A percentile compares a stretch with the other conserved stretches of the same genome.
phyloP scores from a whole-genome alignment of 1,140 invertebrate genomes.

The Drosophila suzukii region DNA sequence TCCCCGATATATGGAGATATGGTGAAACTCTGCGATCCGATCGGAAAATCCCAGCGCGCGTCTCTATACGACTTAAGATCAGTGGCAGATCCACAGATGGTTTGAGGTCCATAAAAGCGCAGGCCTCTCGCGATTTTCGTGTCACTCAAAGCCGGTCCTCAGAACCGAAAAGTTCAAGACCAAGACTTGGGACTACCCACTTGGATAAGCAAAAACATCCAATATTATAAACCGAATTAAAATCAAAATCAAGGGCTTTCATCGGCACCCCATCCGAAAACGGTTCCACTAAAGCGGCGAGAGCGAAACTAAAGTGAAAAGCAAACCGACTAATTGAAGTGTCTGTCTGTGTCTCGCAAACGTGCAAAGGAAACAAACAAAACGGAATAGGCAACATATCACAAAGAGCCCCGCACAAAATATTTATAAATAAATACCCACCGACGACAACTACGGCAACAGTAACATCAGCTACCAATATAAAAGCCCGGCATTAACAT shows the following conservation, averaged over 20 bases:
- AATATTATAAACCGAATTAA: neutral
- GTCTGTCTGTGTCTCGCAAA: slow-evolving; percentile 35
- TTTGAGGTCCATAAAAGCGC: slow-evolving; percentile 58
- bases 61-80: slow-evolving; percentile 14
- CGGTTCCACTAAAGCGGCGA: slow-evolving; percentile 29
- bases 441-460: slow-evolving; percentile 36
- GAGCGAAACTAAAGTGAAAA: slow-evolving; percentile 68
- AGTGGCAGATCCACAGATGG: slow-evolving; percentile 5
- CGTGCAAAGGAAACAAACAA: slow-evolving; percentile 75
- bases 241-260: slow-evolving; percentile 3
- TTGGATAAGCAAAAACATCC: neutral
- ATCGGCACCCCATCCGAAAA: slow-evolving; percentile 12
- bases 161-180: slow-evolving; percentile 27
- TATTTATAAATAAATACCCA: slow-evolving; percentile 50
- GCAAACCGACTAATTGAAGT: slow-evolving; percentile 70
- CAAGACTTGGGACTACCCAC: neutral
- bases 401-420: slow-evolving; percentile 30
- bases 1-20: slow-evolving; percentile 9
- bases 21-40: slow-evolving; percentile 32
- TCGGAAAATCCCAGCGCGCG: slow-evolving; percentile 57
- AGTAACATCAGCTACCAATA: slow-evolving; percentile 28
- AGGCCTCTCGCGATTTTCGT: slow-evolving; percentile 19
- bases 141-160: slow-evolving; percentile 61
- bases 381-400: slow-evolving; percentile 51
- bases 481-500: slow-evolving; percentile 68